Evolutionary conservation across 2,113 vertebrate species (phyloP), one percentile per base, ranked within the genome.

Genomic region (Mastomys natalensis): DNA sequence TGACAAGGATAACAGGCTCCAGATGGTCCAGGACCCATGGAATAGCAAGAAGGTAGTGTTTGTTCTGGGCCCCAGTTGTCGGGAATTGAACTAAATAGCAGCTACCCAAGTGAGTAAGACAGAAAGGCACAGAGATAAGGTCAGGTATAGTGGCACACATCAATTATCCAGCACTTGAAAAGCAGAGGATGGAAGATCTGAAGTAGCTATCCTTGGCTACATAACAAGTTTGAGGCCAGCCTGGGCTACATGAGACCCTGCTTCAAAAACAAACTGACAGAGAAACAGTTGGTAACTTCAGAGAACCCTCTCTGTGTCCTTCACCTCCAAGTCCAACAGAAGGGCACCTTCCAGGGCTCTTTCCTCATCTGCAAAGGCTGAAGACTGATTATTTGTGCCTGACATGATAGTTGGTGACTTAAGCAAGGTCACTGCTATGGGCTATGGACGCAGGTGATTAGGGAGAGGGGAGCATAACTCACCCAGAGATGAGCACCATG

Each of bases 391-490:
- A 29, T n/a, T 80, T 2, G 3, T 40, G n/a, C 29, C n/a, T 80
- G 70, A 45, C 24, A 17, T 0, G 34, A 51, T 10, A 31, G 15
- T 10, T 15, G 31, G 43, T 37, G 81, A 24, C 90, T 48, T 45
- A 62, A 40, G n/a, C 43, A 15, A 82, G 29, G 34, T 31, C 17
- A 58, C 3, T 48, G 58, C 16, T 21, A 24, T 51, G 81, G 53
- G 45, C 29, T 2, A 19, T 37, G 5, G 5, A 40, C 0, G 58
- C 45, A 37, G 51, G n/a, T 29, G 13, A 45, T 40, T 43, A 72
- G 72, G 43, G 60, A 26, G 29, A 0, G 2, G 8, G 2, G 4
- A 40, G 9, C 24, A 45, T 2, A 11, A n/a, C 16, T 48, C 21
- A 81, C 34, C 7, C 60, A 17, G 37, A 58, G 90, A 17, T 45